Conservation (phyloP, 2,888 invertebrate species). For the Apodemia hepburni region DNA sequence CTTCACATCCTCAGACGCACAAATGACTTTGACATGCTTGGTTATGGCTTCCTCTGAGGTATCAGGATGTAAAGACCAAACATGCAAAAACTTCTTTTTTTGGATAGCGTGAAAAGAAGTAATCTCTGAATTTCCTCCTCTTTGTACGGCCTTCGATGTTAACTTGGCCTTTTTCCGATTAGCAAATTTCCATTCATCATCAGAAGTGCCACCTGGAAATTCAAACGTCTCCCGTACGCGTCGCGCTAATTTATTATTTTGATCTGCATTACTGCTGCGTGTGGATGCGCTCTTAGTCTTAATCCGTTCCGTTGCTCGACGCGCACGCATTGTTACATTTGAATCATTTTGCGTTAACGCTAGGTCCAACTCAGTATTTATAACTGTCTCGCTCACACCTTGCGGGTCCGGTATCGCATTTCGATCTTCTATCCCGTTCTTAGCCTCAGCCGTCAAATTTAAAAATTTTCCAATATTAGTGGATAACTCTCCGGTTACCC, state of each 20-base stretch:
- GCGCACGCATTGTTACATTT: background rate
- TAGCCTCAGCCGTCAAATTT: background rate
- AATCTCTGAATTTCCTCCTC: background rate
- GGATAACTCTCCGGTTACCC: background rate
- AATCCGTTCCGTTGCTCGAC: background rate
- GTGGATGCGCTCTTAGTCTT: no score
- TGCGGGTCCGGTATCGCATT: background rate
- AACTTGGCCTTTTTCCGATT: background rate
- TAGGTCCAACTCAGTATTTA: background rate
- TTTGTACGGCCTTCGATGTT: background rate
- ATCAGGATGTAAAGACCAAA: conserved; percentile 2
- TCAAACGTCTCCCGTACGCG: no score
- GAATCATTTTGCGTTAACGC: background rate
- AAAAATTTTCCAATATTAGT: background rate
- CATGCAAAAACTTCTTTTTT: conserved; percentile 4
- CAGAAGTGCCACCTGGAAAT: background rate
- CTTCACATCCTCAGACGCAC: background rate
- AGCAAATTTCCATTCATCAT: background rate
- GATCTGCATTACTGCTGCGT: no score
- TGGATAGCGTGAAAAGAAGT: background rate
- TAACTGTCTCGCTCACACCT: background rate
- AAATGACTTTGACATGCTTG: background rate
- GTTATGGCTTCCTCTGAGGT: background rate
- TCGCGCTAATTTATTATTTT: no score
- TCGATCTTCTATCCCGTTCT: background rate